Percentiles rank a stretch among this genome's conserved stretches.
phyloP scores from a whole-genome alignment of 2,888 invertebrate species.

The Heliconius sara region DNA sequence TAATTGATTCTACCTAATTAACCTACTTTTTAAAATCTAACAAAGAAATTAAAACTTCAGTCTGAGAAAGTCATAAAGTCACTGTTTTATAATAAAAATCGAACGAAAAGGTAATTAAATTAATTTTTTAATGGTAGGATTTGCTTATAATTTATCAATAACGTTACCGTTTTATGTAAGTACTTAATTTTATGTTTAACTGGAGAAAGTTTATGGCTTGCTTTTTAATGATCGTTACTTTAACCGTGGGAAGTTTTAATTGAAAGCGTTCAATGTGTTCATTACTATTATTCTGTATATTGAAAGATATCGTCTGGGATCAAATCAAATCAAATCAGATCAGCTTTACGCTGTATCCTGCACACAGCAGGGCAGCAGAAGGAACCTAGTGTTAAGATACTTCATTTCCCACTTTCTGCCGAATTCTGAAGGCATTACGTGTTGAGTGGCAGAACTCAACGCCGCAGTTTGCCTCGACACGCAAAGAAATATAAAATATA shows the following conservation, averaged over 20 bases:
- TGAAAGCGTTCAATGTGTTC: neutral
- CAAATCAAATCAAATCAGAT: too few species aligned
- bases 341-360: too few species aligned
- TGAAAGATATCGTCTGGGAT: too few species aligned
- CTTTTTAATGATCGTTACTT: neutral
- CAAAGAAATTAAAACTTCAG: neutral
- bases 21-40: neutral
- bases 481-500: too few species aligned
- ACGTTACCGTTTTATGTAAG: neutral
- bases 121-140: neutral
- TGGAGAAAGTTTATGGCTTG: constrained; percentile 2
- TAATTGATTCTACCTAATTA: neutral
- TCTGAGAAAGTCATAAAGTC: neutral
- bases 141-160: neutral
- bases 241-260: constrained; percentile 6
- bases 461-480: too few species aligned
- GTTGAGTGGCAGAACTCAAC: too few species aligned
- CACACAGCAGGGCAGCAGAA: too few species aligned
- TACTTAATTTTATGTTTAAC: constrained; percentile 8
- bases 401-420: too few species aligned
- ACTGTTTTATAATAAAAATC: neutral
- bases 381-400: too few species aligned
- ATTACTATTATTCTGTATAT: neutral
- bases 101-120: neutral
- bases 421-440: too few species aligned